Evolutionary conservation across 2,797 vertebrate species (phyloP), one percentile per base, ranked within the genome.

Genomic region (Sebastes melanostomus): DNA sequence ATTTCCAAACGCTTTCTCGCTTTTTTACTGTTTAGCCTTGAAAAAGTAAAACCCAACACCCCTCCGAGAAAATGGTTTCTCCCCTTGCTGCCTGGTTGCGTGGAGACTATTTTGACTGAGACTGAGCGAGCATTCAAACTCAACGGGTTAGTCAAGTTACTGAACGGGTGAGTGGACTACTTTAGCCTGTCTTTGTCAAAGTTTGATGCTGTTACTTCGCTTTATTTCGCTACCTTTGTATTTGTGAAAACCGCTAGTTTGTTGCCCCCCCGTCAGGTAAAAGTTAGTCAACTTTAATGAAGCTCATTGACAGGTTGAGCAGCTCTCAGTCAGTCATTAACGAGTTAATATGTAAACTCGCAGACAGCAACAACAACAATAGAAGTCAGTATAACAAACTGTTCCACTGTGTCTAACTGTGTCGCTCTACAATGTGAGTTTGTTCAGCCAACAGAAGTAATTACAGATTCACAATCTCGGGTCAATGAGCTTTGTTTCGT

Each of bases 31-130:
- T 29, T 74, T 34, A 2, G 1, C 36, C 6, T 24, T 58, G 4
- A 27, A 8, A 50, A 24, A 22, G 18, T 29, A 1, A 62, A 66
- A 29, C 4, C 0, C 0, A 1, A 25, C 27, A 8, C 4, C 77
- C 56, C 29, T 38, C n/a, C 0, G 1, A 3, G 10, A n/a, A 12
- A 77, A 81, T 93, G 89, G 92, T 86, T 77, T 52, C 6, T 65
- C 58, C 81, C 24, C 32, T 1, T 38, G 1, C 32, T 12, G 46
- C 29, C 18, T 36, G n/a, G 42, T 5, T 75, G 61, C 3, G 55
- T 78, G 80, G 34, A 0, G 27, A 34, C 2, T 76, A 12, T 54
- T 82, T 24, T 84, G 88, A 89, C 71, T 82, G 84, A 77, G 0
- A 0, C 2, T 2, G 1, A 38, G 14, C 6, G 25, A 27, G 2